A percentile compares a stretch with the other conserved stretches of the same genome.
phyloP scores from a whole-genome alignment of 1,140 invertebrate species.

The Lysiphlebus fabarum region DNA sequence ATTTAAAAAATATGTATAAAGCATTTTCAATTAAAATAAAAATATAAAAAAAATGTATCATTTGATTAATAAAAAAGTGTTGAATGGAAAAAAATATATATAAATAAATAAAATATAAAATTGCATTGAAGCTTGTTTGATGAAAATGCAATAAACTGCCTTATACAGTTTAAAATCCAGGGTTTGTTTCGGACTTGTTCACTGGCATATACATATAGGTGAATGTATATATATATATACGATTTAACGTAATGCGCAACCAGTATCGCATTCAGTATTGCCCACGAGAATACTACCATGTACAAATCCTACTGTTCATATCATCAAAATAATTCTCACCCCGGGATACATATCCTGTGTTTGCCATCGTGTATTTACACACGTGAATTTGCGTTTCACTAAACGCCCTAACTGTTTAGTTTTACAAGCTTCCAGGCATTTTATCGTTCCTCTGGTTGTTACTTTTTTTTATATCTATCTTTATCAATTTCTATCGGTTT shows the following conservation, averaged over 20 bases:
- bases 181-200: too few relatives aligned
- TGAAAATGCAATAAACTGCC: constrained; percentile 24
- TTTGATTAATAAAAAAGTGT: not conserved
- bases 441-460: not conserved
- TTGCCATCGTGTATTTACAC: constrained; percentile 24
- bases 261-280: constrained; percentile 25
- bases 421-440: not conserved
- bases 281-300: constrained; percentile 17
- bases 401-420: constrained; percentile 23
- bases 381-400: constrained; percentile 24
- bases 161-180: not conserved
- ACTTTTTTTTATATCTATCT: too few relatives aligned
- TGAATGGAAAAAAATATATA: too few relatives aligned
- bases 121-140: too few relatives aligned
- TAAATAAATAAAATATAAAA: constrained; percentile 15
- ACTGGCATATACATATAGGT: too few relatives aligned
- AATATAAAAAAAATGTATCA: not conserved
- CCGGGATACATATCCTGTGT: constrained; percentile 10
- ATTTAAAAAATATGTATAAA: too few relatives aligned
- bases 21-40: not conserved
- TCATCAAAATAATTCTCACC: not conserved
- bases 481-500: too few relatives aligned
- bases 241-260: constrained; percentile 28
- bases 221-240: too few relatives aligned
- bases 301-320: not conserved